phyloP scores from a whole-genome alignment of 2,797 vertebrate species.

The Halcyon badia region DNA sequence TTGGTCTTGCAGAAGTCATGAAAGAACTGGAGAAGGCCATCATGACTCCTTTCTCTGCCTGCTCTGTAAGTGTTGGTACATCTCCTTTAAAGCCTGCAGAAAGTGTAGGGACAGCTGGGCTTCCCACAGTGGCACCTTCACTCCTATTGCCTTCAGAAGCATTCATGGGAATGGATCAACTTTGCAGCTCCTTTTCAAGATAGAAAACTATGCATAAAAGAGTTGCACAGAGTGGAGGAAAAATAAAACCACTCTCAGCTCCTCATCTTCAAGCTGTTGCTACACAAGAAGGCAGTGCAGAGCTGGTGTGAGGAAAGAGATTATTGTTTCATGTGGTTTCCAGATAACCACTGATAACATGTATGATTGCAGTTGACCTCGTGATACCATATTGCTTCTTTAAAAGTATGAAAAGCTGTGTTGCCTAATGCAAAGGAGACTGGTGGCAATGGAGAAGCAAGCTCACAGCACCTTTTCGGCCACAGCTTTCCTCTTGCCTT shows the following conservation, averaged over 20 bases:
- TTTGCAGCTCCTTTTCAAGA: background rate
- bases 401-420: background rate
- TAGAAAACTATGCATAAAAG: background rate
- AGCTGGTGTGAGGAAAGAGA: background rate
- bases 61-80: accelerated
- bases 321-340: conserved; percentile 15
- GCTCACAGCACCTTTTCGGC: background rate
- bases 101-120: background rate
- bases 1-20: background rate
- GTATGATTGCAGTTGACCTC: background rate
- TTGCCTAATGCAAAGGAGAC: background rate
- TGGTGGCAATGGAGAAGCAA: background rate
- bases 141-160: background rate
- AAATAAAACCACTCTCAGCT: background rate
- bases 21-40: background rate
- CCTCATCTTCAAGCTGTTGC: background rate
- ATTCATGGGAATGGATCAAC: accelerated
- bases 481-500: background rate
- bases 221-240: background rate
- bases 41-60: background rate
- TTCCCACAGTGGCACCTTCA: background rate
- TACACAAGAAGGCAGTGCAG: background rate
- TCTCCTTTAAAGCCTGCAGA: background rate
- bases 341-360: background rate
- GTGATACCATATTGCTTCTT: background rate